phyloP scores from a whole-genome alignment of 2,797 vertebrate genomes.

The Anguilla marmorata region DNA sequence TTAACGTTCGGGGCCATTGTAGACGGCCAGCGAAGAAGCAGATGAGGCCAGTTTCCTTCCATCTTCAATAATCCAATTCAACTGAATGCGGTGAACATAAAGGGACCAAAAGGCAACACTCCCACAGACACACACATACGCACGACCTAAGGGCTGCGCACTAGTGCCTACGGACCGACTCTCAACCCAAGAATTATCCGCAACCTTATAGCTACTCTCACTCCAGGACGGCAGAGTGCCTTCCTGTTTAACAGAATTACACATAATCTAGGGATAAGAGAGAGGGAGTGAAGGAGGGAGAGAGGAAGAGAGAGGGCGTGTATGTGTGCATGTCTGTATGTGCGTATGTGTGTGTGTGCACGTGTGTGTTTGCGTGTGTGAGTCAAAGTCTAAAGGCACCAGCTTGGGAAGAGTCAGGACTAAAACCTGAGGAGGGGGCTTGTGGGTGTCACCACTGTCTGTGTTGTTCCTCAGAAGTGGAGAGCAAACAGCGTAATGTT shows the following conservation, averaged over 20 bases:
- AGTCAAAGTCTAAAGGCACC: not conserved
- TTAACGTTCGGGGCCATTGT: not conserved
- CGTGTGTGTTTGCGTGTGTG: not conserved
- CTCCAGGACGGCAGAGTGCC: not conserved
- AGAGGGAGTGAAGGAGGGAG: not conserved
- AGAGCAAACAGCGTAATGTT: not conserved
- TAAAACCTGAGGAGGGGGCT: not conserved
- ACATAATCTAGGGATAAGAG: constrained; percentile 13
- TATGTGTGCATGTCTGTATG: no score
- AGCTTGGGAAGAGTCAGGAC: not conserved
- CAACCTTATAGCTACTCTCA: not conserved
- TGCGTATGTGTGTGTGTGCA: not conserved
- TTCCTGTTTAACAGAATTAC: constrained; percentile 15
- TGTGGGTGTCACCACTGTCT: not conserved
- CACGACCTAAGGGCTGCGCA: not conserved
- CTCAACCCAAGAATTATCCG: not conserved
- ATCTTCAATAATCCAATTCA: not conserved
- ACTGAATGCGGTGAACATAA: not conserved
- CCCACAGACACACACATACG: not conserved
- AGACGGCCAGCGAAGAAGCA: not conserved
- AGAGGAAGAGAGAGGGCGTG: not conserved
- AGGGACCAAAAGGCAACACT: not conserved
- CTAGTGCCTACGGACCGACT: not conserved
- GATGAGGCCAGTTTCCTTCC: not conserved
- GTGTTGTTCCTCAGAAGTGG: not conserved